A percentile compares a stretch with the other conserved stretches of the same genome.
These are phyloP conservation scores for Myotis myotis DNA, from an alignment of 2,797 vertebrate species.

Conservation along the genomic window DNA sequence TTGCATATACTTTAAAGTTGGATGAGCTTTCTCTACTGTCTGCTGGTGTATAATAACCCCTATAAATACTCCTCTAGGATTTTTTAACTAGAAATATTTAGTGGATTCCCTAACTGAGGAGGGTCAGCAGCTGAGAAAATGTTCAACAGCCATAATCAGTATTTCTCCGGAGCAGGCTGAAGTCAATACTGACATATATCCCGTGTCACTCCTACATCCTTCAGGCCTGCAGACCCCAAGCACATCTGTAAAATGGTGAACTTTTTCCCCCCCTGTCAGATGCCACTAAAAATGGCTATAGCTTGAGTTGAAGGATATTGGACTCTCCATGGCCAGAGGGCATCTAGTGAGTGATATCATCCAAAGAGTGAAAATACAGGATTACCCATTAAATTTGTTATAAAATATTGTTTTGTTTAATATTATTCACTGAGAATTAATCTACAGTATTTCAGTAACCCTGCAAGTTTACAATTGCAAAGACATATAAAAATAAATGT, in stretches of 20 bases:
- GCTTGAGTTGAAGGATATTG: background rate
- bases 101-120: background rate
- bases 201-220: background rate
- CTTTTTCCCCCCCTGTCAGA: background rate
- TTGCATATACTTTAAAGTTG: background rate
- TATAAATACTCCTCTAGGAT: background rate
- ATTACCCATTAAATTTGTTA: background rate
- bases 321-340: background rate
- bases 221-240: background rate
- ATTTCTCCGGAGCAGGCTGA: background rate
- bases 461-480: conserved; percentile 2
- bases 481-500: background rate
- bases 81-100: background rate
- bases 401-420: background rate
- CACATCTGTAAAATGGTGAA: background rate
- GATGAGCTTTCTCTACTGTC: background rate
- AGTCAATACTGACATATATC: background rate
- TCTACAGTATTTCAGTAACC: background rate
- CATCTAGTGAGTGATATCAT: background rate
- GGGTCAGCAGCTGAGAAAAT: background rate
- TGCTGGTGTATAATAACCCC: background rate
- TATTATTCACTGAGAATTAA: background rate
- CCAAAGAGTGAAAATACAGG: background rate
- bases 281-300: background rate
- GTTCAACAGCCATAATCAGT: background rate